phyloP scores from a whole-genome alignment of 1,140 invertebrate species.

The Musca vetustissima region DNA sequence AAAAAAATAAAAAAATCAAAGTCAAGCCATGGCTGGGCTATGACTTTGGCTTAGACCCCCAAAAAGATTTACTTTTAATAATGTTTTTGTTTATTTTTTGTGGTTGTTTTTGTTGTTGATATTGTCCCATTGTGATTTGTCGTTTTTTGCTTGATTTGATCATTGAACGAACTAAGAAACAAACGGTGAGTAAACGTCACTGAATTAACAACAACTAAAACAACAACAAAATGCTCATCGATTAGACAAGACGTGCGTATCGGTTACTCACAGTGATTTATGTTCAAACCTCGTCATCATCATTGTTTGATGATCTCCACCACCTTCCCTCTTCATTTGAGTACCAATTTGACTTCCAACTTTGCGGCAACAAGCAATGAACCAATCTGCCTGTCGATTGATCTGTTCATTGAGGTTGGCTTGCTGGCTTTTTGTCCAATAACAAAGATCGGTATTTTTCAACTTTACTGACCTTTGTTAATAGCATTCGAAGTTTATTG shows the following conservation, averaged over 20 bases:
- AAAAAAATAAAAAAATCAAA: too few species aligned
- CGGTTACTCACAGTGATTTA: background rate
- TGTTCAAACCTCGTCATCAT: background rate
- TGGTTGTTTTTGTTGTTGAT: background rate
- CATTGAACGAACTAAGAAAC: too few species aligned
- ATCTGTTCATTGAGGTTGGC: too few species aligned
- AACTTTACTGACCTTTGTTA: constrained; percentile 12
- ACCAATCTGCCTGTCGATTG: too few species aligned
- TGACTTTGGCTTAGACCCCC: too few species aligned
- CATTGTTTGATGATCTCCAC: too few species aligned
- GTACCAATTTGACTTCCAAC: too few species aligned
- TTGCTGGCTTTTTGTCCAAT: too few species aligned
- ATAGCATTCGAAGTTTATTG: background rate
- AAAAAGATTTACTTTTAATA: background rate
- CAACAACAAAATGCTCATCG: background rate
- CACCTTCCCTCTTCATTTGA: too few species aligned
- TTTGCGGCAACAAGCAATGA: too few species aligned
- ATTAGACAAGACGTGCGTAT: constrained; percentile 8
- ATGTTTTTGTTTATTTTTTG: background rate
- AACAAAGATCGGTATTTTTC: background rate
- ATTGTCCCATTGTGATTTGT: background rate
- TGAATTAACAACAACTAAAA: background rate
- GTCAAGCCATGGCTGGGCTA: too few species aligned
- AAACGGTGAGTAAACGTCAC: background rate
- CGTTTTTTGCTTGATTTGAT: background rate